Conservation (phyloP, 1,140 invertebrate genomes). For the Neodiprion virginianus region DNA sequence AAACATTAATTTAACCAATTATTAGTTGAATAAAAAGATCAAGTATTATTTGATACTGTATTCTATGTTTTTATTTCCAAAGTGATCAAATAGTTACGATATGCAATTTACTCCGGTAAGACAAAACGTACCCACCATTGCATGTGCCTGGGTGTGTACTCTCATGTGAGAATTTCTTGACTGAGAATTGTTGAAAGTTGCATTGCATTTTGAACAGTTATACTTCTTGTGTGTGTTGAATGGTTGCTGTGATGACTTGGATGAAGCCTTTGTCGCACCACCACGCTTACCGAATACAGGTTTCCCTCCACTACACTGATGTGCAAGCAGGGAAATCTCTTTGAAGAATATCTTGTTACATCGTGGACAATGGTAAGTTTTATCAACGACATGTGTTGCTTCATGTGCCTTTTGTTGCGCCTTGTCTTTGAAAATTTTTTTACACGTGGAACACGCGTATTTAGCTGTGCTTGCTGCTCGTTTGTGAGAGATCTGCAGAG, state of each 20-base stretch:
- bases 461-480: conserved; percentile 24
- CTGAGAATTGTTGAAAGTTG: conserved; percentile 39
- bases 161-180: conserved; percentile 47
- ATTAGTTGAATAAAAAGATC: too few relatives aligned
- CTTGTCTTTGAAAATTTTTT: conserved; percentile 43
- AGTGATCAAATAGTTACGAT: too few relatives aligned
- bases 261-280: conserved; percentile 22
- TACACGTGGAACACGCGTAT: conserved; percentile 38
- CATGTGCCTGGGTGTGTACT: conserved; percentile 32
- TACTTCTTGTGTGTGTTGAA: conserved; percentile 37
- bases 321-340: conserved; percentile 46
- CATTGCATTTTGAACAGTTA: conserved; percentile 44
- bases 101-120: too few relatives aligned
- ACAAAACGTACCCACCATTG: conserved; percentile 9
- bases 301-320: conserved; percentile 38
- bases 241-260: conserved; percentile 24
- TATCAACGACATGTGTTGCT: conserved; percentile 43
- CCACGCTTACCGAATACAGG: conserved; percentile 32
- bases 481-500: conserved; percentile 43
- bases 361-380: conserved; percentile 49
- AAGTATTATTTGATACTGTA: not conserved
- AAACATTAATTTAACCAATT: not conserved
- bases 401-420: conserved; percentile 39
- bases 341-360: conserved; percentile 55
- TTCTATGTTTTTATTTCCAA: not conserved